These are phyloP conservation scores for Trisateles emortualis DNA, from an alignment of 2,888 invertebrate genomes.

Conservation along the genomic window DNA sequence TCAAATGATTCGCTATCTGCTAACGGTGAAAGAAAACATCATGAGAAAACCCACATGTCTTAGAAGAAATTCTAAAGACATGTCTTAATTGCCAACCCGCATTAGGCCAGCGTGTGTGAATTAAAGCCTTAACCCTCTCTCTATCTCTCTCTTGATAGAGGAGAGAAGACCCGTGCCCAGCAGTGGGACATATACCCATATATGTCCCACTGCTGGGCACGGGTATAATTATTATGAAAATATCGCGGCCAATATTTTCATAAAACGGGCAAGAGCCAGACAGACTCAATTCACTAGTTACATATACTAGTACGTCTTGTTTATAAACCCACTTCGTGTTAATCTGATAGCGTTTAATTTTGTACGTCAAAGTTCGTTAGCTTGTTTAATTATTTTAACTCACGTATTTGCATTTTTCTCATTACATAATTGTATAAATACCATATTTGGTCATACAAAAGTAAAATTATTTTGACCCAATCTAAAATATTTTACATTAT, in stretches of 20 bases:
- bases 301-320: conserved; percentile 19
- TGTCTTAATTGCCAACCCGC: too few species aligned
- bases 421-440: conserved; percentile 16
- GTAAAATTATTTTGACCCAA: conserved; percentile 28
- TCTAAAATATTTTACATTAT: conserved; percentile 32
- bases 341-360: conserved; percentile 47
- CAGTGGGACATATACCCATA: too few species aligned
- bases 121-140: too few species aligned
- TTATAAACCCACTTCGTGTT: conserved; percentile 31
- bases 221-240: too few species aligned
- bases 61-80: too few species aligned
- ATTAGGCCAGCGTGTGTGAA: too few species aligned
- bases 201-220: too few species aligned
- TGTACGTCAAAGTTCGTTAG: conserved; percentile 52
- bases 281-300: conserved; percentile 16
- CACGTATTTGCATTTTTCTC: conserved; percentile 22
- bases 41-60: too few species aligned
- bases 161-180: too few species aligned
- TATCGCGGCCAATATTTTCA: neutral
- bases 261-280: neutral
- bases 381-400: conserved; percentile 34
- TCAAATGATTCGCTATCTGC: too few species aligned
- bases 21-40: too few species aligned
- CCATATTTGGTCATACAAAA: conserved; percentile 29
- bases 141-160: too few species aligned